Evolutionary conservation across 64 coral and sea anemone genomes (phyloP).

Genomic region (Dendrophyllia cribrosa): DNA sequence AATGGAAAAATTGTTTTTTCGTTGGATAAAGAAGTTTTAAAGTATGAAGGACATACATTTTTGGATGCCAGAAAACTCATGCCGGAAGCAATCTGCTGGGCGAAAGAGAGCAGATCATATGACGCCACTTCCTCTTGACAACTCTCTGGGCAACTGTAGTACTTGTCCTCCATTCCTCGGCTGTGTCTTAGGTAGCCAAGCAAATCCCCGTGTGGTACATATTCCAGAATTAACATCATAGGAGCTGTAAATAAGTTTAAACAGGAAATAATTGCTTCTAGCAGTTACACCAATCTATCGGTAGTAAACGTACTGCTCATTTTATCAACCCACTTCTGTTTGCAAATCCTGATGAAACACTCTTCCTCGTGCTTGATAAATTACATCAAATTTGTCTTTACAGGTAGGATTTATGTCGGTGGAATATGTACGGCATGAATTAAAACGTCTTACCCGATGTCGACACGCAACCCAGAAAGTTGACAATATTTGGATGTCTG

Average conservation of each 20-base stretch:
- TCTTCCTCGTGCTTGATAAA: too few relatives aligned
- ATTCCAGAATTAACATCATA: constrained; percentile 74
- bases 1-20: too few relatives aligned
- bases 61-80: constrained; percentile 70
- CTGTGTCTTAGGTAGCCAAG: constrained; percentile 61
- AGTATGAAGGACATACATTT: constrained; percentile 11
- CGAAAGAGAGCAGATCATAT: constrained; percentile 59
- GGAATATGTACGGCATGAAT: too few relatives aligned
- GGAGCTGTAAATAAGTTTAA: constrained; percentile 20
- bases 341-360: too few relatives aligned
- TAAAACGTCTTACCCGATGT: constrained; percentile 37
- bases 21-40: neutral
- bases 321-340: too few relatives aligned
- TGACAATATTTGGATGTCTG: constrained; percentile 65
- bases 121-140: constrained; percentile 37
- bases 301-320: too few relatives aligned
- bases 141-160: constrained; percentile 43
- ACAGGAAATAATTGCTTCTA: too few relatives aligned
- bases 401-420: too few relatives aligned
- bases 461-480: constrained; percentile 67
- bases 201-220: constrained; percentile 68
- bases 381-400: too few relatives aligned
- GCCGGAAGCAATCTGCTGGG: constrained; percentile 69
- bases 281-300: too few relatives aligned
- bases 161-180: constrained; percentile 75